Evolutionary conservation across 2,888 invertebrate genomes (phyloP), one percentile per base, ranked within the genome.

Genomic region (Microctonus brassicae): DNA sequence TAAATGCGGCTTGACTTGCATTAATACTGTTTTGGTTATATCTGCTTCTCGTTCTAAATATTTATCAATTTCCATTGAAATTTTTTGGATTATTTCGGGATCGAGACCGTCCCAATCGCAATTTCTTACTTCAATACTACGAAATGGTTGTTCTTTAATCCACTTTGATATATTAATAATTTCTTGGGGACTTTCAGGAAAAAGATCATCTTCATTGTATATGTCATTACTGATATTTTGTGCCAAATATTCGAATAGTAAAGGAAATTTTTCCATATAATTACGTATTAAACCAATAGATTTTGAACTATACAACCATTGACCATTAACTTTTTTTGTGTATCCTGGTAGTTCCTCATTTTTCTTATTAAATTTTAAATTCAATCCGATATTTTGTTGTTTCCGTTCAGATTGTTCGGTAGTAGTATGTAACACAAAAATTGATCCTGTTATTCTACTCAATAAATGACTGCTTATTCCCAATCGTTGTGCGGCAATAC

Each of bases 331-430:
- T 76, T 93, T 94, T 65, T 91, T 93, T 0, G 96, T 95, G 86
- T 93, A 98, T 34, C 97, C 97, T 1, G 94, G 92, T 75, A 94
- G 94, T 90, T 95, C 91, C 82, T 91, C 89, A 78, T 91, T 91
- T 22, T 88, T 91, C 84, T 95, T 96, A 75, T 94, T 95, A 82
- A 94, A 95, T 88, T 98, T 98, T 24, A 99, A 89, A 85, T 97
- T 96, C 58, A 99, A 90, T 0, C 98, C 99, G 33, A 98, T 90
- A 85, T 98, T 98, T 17, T 93, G 86, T 83, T 91, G 65, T 11
- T 72, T 57, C 20, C 55, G 72, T 34, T 71, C 42, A 69, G 88
- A 76, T 2, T 66, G 62, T 1, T 73, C 73, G n/a, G 11, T 42
- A n/a, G 17, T 63, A 5, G 72, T 20, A 11, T 82, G 80, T 0